Percentiles rank a stretch among this genome's conserved stretches.
Conservation (phyloP, 2,113 vertebrate genomes). For the Phodopus roborovskii region DNA sequence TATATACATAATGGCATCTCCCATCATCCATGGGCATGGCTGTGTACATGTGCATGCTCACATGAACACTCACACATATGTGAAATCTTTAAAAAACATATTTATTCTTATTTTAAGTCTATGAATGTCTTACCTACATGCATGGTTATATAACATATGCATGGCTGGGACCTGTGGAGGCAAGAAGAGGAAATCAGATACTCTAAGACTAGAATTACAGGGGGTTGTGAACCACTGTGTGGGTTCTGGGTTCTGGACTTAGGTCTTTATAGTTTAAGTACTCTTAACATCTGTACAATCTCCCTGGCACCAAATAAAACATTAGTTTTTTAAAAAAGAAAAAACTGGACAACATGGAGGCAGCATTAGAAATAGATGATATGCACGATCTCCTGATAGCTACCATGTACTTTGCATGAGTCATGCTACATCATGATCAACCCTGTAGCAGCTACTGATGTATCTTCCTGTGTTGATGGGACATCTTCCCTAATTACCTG, state of each 20-base stretch:
- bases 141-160: neutral
- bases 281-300: neutral
- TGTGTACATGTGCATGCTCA: neutral
- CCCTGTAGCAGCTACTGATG: neutral
- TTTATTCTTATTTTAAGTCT: neutral
- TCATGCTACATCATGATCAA: neutral
- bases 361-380: neutral
- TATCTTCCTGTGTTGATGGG: neutral
- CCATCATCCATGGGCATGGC: too few relatives aligned
- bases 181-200: neutral
- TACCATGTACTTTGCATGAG: neutral
- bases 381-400: too few relatives aligned
- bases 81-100: neutral
- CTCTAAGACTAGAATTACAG: neutral
- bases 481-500: neutral
- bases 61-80: neutral
- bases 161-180: neutral
- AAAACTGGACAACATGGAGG: neutral
- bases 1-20: too few relatives aligned
- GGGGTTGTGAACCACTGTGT: neutral
- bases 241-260: neutral
- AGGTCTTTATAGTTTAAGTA: neutral
- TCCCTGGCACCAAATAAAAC: neutral
- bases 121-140: neutral
- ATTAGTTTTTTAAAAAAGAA: neutral